A percentile compares a stretch with the other conserved stretches of the same genome.
phyloP scores from a whole-genome alignment of 23 tunicate genomes.

The Diplosoma virens region DNA sequence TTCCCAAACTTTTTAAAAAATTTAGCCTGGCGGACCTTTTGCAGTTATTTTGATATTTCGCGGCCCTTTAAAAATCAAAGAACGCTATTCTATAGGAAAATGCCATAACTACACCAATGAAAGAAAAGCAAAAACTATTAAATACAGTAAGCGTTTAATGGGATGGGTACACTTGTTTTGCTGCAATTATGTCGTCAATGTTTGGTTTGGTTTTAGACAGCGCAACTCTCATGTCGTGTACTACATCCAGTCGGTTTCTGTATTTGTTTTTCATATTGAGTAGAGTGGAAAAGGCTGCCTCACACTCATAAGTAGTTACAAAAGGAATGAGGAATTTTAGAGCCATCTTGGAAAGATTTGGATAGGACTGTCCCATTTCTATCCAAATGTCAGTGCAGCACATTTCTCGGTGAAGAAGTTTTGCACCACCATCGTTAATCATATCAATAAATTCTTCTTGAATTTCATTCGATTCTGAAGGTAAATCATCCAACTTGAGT shows the following conservation, averaged over 20 bases:
- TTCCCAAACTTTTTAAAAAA: constrained; percentile 22
- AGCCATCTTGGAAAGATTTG: constrained; percentile 45
- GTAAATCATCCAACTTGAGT: constrained; percentile 51
- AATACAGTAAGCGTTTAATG: no score
- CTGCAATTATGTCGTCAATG: constrained; percentile 17
- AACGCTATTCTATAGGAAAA: constrained; percentile 17
- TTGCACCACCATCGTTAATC: constrained; percentile 40
- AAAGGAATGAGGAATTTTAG: constrained; percentile 30
- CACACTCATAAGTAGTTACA: constrained; percentile 40
- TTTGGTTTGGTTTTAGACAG: constrained; percentile 31
- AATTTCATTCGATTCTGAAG: constrained; percentile 49
- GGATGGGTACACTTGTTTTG: constrained; percentile 36
- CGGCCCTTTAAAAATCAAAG: constrained; percentile 33
- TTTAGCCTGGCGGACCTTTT: constrained; percentile 20
- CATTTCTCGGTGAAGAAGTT: constrained; percentile 29
- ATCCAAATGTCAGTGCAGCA: constrained; percentile 42
- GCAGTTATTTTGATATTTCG: no score
- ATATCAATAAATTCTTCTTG: constrained; percentile 39
- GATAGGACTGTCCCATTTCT: constrained; percentile 43
- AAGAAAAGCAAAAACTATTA: constrained; percentile 15
- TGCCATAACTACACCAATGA: constrained; percentile 24
- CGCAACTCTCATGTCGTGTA: constrained; percentile 30
- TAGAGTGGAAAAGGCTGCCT: constrained; percentile 50
- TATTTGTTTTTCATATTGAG: constrained; percentile 29
- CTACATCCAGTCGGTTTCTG: constrained; percentile 32